phyloP scores from a whole-genome alignment of 2,113 vertebrate genomes.

The Thunnus thynnus region DNA sequence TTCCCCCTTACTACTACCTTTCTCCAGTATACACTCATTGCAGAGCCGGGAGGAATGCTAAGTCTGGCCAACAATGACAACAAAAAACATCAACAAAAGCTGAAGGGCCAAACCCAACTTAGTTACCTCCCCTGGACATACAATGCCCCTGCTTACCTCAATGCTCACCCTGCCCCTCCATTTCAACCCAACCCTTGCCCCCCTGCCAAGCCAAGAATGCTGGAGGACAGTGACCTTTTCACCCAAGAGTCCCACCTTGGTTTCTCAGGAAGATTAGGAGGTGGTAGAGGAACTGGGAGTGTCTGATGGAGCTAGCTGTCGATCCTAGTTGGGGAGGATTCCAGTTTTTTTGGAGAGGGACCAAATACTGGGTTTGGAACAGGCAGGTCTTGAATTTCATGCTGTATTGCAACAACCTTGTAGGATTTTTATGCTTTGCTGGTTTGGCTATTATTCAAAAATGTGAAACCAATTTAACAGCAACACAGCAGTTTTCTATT shows the following conservation, averaged over 20 bases:
- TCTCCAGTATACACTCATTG: constrained; percentile 45
- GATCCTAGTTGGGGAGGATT: constrained; percentile 47
- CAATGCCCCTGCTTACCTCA: constrained; percentile 78
- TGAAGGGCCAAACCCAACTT: constrained; percentile 67
- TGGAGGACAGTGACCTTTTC: constrained; percentile 74
- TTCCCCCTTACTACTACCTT: constrained; percentile 54
- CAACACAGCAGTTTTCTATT: constrained; percentile 78
- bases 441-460: constrained; percentile 76
- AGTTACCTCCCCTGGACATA: constrained; percentile 74
- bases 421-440: constrained; percentile 50
- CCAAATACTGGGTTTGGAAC: constrained; percentile 59
- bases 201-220: constrained; percentile 81
- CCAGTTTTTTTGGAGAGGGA: constrained; percentile 43
- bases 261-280: constrained; percentile 84
- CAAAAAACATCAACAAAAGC: constrained; percentile 80
- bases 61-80: constrained; percentile 82
- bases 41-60: constrained; percentile 73
- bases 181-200: constrained; percentile 72
- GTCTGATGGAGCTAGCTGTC: constrained; percentile 40
- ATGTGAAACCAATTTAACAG: constrained; percentile 65
- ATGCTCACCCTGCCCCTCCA: constrained; percentile 64
- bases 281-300: constrained; percentile 73
- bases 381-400: constrained; percentile 70
- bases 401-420: constrained; percentile 69
- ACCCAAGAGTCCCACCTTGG: constrained; percentile 71